Conservation (phyloP, 2,888 invertebrate species). For the Rhorus exstirpatorius region DNA sequence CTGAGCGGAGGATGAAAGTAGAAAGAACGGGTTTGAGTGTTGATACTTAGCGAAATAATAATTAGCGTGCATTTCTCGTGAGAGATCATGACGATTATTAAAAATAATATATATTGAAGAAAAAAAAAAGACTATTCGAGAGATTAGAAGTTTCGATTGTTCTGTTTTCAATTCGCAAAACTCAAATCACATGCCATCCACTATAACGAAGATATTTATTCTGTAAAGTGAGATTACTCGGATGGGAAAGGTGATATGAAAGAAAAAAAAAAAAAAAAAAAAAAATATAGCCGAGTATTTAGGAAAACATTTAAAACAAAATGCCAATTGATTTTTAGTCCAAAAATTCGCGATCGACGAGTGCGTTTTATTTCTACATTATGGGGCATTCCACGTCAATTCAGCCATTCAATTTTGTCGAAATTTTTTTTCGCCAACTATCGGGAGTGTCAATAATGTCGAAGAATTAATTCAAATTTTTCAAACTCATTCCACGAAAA, state of each 20-base stretch:
- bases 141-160: constrained; percentile 67
- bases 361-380: constrained; percentile 62
- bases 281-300: constrained; percentile 26
- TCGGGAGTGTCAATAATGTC: neutral
- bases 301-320: constrained; percentile 14
- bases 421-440: constrained; percentile 12
- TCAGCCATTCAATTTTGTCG: neutral
- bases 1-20: constrained; percentile 44
- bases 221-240: constrained; percentile 47
- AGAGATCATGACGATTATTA: constrained; percentile 50
- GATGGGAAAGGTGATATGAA: constrained; percentile 1
- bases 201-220: constrained; percentile 65
- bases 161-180: constrained; percentile 64
- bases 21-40: constrained; percentile 63
- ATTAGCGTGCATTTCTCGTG: constrained; percentile 58
- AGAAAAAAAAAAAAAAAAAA: constrained; percentile 9
- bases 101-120: constrained; percentile 39
- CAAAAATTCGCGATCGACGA: constrained; percentile 56
- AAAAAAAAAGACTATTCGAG: constrained; percentile 59
- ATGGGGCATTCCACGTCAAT: neutral
- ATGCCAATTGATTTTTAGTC: constrained; percentile 46
- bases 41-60: constrained; percentile 59
- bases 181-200: constrained; percentile 74
- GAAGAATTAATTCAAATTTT: constrained; percentile 10
- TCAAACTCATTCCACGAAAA: no score